Percentiles rank a stretch among this genome's conserved stretches.
Evolutionary conservation across 2,797 vertebrate species (phyloP).

Genomic region (Aeoliscus strigatus): DNA sequence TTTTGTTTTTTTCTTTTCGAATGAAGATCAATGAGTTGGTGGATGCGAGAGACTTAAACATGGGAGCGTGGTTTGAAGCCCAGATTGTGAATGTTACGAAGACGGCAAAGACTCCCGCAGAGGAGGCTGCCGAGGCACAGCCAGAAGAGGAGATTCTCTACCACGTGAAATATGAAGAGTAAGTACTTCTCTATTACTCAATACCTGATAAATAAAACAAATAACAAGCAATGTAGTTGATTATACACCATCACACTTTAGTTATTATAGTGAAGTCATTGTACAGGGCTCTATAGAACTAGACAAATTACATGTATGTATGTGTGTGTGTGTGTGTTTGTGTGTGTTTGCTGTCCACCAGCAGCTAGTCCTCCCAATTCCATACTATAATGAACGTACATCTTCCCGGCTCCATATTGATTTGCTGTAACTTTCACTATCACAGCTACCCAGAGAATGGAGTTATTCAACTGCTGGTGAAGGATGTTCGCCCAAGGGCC

Average conservation of each 20-base stretch:
- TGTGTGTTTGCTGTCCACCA: too few species aligned
- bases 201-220: too few species aligned
- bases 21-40: slow-evolving; percentile 86
- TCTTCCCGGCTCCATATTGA: slow-evolving; percentile 12
- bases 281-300: too few species aligned
- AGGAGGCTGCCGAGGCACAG: slow-evolving; percentile 27
- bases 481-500: slow-evolving; percentile 86
- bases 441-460: slow-evolving; percentile 91
- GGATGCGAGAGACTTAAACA: slow-evolving; percentile 89
- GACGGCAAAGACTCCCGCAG: slow-evolving; percentile 47
- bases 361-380: too few species aligned
- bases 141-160: slow-evolving; percentile 78
- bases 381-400: too few species aligned
- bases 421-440: not conserved
- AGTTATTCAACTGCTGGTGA: slow-evolving; percentile 77
- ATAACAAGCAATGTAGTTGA: too few species aligned
- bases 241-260: too few species aligned
- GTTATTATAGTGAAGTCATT: too few species aligned
- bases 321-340: too few species aligned
- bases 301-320: too few species aligned
- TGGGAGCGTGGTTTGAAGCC: slow-evolving; percentile 98
- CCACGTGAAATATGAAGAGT: slow-evolving; percentile 97
- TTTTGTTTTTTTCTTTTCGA: not conserved
- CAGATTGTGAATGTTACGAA: slow-evolving; percentile 84
- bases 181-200: slow-evolving; percentile 44